Percentiles rank a stretch among this genome's conserved stretches.
phyloP scores from a whole-genome alignment of 1,140 invertebrate genomes.

The Drosophila asahinai region DNA sequence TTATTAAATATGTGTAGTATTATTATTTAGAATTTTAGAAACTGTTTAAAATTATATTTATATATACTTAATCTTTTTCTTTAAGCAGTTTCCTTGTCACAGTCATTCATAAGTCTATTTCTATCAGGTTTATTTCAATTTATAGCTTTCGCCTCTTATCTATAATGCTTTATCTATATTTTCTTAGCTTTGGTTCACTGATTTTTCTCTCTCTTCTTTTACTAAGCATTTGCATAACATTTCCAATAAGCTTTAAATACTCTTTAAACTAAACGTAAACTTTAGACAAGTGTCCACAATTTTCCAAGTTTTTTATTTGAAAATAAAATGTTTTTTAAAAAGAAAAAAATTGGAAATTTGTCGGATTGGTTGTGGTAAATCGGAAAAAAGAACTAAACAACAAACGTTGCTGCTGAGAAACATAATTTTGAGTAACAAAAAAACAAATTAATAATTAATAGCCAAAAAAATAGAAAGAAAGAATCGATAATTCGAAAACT shows the following conservation, averaged over 20 bases:
- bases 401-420: conserved; percentile 21
- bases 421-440: conserved; percentile 47
- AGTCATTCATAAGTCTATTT: conserved; percentile 16
- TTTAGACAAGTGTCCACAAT: conserved; percentile 51
- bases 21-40: conserved; percentile 11
- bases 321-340: conserved; percentile 13
- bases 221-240: conserved; percentile 71
- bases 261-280: conserved; percentile 62
- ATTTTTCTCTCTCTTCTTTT: conserved; percentile 32
- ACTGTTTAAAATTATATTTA: conserved; percentile 19
- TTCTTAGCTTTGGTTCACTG: conserved; percentile 35
- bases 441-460: conserved; percentile 43
- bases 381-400: conserved; percentile 44
- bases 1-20: conserved; percentile 16
- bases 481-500: conserved; percentile 45
- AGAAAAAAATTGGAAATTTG: conserved; percentile 40
- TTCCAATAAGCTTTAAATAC: conserved; percentile 64
- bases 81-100: conserved; percentile 25
- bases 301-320: conserved; percentile 20
- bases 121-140: conserved; percentile 24
- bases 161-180: conserved; percentile 22
- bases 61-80: not conserved
- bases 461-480: conserved; percentile 22
- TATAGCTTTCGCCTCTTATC: conserved; percentile 23
- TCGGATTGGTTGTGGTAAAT: conserved; percentile 68